A percentile compares a stretch with the other conserved stretches of the same genome.
Evolutionary conservation across 30 jellyfish, hydroid and myxozoan species (phyloP).

Genomic region (Nemopilema nomurai): DNA sequence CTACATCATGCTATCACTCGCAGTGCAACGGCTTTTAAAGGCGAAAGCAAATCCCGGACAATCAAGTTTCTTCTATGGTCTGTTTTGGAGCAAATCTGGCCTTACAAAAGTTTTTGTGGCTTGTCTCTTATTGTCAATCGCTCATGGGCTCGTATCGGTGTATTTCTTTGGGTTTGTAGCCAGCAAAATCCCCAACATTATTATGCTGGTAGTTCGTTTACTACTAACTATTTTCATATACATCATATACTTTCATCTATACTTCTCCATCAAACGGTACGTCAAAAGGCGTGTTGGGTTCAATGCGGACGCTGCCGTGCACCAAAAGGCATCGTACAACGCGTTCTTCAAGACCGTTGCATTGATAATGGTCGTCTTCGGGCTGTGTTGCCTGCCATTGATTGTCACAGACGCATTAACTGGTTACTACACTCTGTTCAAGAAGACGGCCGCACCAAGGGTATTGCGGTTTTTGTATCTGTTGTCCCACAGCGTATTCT

Average conservation of each 20-base stretch:
- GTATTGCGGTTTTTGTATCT: slow-evolving; percentile 7
- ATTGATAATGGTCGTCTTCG: slow-evolving; percentile 20
- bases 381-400: slow-evolving; percentile 5
- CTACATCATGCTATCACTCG: slow-evolving; percentile 38
- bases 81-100: slow-evolving; percentile 3
- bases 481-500: slow-evolving; percentile 6
- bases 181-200: slow-evolving; percentile 15
- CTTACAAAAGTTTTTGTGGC: background rate
- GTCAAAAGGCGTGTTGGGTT: background rate
- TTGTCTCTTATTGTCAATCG: slow-evolving; percentile 6
- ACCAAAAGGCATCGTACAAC: background rate
- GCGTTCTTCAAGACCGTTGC: slow-evolving; percentile 16
- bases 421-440: slow-evolving; percentile 35
- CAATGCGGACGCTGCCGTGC: too few relatives aligned
- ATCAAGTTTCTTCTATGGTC: background rate
- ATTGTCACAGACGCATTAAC: slow-evolving; percentile 24
- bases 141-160: slow-evolving; percentile 42
- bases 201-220: slow-evolving; percentile 24
- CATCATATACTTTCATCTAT: slow-evolving; percentile 28
- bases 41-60: slow-evolving; percentile 15
- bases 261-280: slow-evolving; percentile 29
- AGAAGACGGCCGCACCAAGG: slow-evolving; percentile 18
- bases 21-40: slow-evolving; percentile 33
- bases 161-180: slow-evolving; percentile 43
- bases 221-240: slow-evolving; percentile 1